Conservation (phyloP, 2,888 invertebrate genomes). For the Eumacrocentrus americanus region DNA sequence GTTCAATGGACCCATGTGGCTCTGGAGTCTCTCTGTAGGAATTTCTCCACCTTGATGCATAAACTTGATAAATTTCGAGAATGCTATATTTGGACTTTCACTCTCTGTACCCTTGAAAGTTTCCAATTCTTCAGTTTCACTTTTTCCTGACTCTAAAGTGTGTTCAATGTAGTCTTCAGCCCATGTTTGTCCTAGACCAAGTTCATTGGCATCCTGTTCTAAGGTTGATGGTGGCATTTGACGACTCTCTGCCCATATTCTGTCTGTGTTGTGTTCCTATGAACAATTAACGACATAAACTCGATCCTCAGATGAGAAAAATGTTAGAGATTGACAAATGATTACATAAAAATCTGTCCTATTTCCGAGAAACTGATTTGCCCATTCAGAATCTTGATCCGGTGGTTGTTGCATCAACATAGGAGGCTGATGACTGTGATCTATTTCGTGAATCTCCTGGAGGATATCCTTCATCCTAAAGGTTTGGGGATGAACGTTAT, state of each 20-base stretch:
- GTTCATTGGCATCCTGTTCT: slow-evolving; percentile 56
- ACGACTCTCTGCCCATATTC: slow-evolving; percentile 58
- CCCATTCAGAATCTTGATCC: slow-evolving; percentile 25
- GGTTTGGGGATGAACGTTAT: slow-evolving; percentile 68
- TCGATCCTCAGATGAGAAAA: not conserved
- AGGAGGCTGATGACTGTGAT: slow-evolving; percentile 52
- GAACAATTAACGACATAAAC: slow-evolving; percentile 11
- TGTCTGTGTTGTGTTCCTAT: slow-evolving; percentile 57
- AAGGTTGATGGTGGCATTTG: slow-evolving; percentile 27
- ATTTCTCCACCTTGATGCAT: slow-evolving; percentile 78
- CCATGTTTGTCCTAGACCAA: slow-evolving; percentile 67
- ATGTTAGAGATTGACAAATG: not conserved
- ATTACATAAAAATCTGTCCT: slow-evolving; percentile 27
- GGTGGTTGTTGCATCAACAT: slow-evolving; percentile 45
- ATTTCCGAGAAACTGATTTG: slow-evolving; percentile 22
- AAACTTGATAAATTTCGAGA: slow-evolving; percentile 84
- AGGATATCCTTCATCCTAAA: slow-evolving; percentile 89
- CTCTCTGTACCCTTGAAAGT: slow-evolving; percentile 68
- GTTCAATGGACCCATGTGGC: slow-evolving; percentile 51
- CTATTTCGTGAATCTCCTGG: slow-evolving; percentile 84
- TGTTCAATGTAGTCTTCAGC: slow-evolving; percentile 67
- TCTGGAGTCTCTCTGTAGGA: slow-evolving; percentile 61
- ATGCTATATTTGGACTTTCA: slow-evolving; percentile 73
- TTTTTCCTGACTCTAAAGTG: slow-evolving; percentile 41
- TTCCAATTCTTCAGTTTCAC: slow-evolving; percentile 63